phyloP scores from a whole-genome alignment of 2,888 invertebrate genomes.

The Notodonta dromedarius region DNA sequence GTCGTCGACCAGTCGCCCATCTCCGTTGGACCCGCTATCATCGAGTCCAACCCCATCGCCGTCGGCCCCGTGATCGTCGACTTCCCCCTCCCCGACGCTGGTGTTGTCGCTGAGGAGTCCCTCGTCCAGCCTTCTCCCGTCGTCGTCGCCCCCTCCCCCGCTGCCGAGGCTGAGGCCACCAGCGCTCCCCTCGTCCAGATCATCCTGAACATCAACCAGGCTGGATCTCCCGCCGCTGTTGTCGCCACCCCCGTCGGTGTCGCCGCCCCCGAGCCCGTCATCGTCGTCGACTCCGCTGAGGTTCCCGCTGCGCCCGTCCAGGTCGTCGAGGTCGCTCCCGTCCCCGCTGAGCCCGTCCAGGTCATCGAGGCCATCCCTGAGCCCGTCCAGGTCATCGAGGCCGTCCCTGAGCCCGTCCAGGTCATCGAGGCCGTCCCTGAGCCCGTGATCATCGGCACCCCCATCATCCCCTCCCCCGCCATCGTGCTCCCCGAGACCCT shows the following conservation, averaged over 20 bases:
- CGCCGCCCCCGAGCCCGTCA: slow-evolving; percentile 16
- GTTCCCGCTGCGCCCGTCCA: slow-evolving; percentile 13
- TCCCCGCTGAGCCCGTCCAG: slow-evolving; percentile 20
- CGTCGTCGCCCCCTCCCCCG: slow-evolving; percentile 16
- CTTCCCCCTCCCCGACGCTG: slow-evolving; percentile 33
- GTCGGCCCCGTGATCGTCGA: slow-evolving; percentile 41
- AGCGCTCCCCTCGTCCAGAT: slow-evolving; percentile 44
- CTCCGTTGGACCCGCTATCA: slow-evolving; percentile 21
- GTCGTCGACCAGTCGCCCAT: slow-evolving; percentile 14
- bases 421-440: slow-evolving; percentile 26
- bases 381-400: slow-evolving; percentile 16
- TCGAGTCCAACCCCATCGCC: slow-evolving; percentile 19
- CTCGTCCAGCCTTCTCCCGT: slow-evolving; percentile 17
- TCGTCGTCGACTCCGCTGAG: slow-evolving; percentile 13
- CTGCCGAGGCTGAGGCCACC: slow-evolving; percentile 17
- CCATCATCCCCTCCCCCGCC: slow-evolving; percentile 35
- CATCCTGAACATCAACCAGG: slow-evolving; percentile 44
- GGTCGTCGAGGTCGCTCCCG: slow-evolving; percentile 21
- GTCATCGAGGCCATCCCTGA: slow-evolving; percentile 9
- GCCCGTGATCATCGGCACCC: slow-evolving; percentile 28
- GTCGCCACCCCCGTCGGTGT: slow-evolving; percentile 20
- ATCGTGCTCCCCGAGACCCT: slow-evolving; percentile 48
- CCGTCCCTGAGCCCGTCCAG: slow-evolving; percentile 21
- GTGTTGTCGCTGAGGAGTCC: slow-evolving; percentile 14
- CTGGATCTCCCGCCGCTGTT: slow-evolving; percentile 26